Evolutionary conservation across 2,113 vertebrate genomes (phyloP).

Genomic region (Nibea coibor): DNA sequence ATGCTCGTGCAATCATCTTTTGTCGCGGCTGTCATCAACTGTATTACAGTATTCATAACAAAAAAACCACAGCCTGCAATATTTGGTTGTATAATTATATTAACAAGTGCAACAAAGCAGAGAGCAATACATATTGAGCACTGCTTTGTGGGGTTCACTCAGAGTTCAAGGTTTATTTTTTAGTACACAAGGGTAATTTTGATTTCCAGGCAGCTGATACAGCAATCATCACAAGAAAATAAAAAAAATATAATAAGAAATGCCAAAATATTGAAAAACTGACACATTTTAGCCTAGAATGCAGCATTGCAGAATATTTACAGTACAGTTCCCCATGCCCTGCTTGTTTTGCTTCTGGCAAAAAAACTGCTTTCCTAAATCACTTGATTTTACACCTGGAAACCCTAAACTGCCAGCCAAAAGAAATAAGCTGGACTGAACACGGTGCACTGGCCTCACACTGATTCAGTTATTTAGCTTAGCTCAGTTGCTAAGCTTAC

Average conservation of each 20-base stretch:
- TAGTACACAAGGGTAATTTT: neutral
- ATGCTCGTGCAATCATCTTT: constrained; percentile 15
- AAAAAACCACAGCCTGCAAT: constrained; percentile 16
- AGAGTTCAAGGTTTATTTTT: constrained; percentile 31
- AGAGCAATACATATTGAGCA: constrained; percentile 2
- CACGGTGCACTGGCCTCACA: neutral
- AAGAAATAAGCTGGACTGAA: neutral
- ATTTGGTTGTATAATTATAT: constrained; percentile 31
- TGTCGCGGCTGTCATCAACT: constrained; percentile 27
- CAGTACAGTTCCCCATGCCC: neutral
- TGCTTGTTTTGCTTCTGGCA: neutral
- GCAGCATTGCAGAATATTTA: neutral
- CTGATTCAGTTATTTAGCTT: neutral
- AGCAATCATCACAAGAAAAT: neutral
- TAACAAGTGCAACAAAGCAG: constrained; percentile 28
- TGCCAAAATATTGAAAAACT: neutral
- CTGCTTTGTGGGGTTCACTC: constrained; percentile 27
- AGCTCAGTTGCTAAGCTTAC: too few relatives aligned
- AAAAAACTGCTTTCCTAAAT: neutral
- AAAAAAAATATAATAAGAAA: neutral
- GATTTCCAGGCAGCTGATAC: constrained; percentile 1
- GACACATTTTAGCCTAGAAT: neutral
- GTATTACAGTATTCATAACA: constrained; percentile 7
- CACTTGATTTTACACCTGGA: neutral
- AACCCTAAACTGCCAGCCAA: neutral